Base-by-base conservation (phyloP, 2,113 vertebrate species). In the Hirundichthys speculiger region DNA sequence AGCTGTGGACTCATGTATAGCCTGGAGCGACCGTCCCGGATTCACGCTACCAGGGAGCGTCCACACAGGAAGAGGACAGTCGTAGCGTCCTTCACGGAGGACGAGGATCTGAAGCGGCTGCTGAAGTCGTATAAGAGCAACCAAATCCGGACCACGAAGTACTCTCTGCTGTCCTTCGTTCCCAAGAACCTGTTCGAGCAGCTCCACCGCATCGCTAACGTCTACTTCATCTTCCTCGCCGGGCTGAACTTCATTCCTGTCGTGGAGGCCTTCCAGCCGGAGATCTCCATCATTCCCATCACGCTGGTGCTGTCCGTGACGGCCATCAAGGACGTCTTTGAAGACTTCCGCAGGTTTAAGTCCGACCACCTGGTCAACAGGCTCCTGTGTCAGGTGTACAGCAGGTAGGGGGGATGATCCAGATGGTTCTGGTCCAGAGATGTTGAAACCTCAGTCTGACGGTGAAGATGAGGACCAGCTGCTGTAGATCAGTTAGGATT, bases 111-210 rank as follows among this genome's bases (percentile, higher is more conserved):
- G 43, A 64, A n/a, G 7, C 20, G 50, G n/a, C 63, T 58, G 13
- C 51, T 77, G 1, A 48, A 65, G 38, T 51, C 18, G 0, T 90
- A 82, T 46, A 59, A 39, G 45, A 47, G 48, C 58, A 93, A 93
- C 75, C 75, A 64, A 52, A 87, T 92, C 21, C 61, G n/a, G 20
- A 92, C 89, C 21, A 86, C 80, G 2, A 92, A 91, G 58, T 92
- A 93, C 61, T 90, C 90, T 0, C 6, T 90, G 3, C 71, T 92
- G 0, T 92, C 91, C 5, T 93, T 93, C 60, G 41, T 93, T 13
- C 90, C 91, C 1, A 92, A 85, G 62, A 93, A 93, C 52, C 75
- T 92, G 21, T 92, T 93, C 14, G 88, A 91, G 66, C 90, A 93
- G 51, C 83, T 93, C 7, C 89, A 91, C 63, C 89, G 90, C 8